These are phyloP conservation scores for Hippocampus comes DNA, from an alignment of 2,113 vertebrate genomes.

Conservation along the genomic window DNA sequence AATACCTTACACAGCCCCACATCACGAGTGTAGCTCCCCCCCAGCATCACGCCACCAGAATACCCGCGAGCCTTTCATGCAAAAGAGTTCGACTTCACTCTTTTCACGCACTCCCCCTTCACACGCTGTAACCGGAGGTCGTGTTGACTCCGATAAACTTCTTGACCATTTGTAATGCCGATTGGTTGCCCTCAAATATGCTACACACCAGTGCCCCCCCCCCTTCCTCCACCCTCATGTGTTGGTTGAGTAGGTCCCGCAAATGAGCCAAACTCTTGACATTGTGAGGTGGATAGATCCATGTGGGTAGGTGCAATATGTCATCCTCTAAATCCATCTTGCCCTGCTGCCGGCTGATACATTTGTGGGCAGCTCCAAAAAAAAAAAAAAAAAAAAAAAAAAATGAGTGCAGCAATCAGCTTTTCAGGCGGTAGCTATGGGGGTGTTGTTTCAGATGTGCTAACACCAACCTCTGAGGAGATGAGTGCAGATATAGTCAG, in stretches of 20 bases:
- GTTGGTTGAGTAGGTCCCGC: background rate
- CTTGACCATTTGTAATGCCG: background rate
- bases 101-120: background rate
- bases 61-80: background rate
- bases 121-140: background rate
- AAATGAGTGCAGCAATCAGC: background rate
- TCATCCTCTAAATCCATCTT: background rate
- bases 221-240: background rate
- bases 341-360: background rate
- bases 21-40: background rate
- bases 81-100: background rate
- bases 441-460: background rate
- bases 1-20: background rate
- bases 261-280: background rate
- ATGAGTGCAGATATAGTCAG: no score
- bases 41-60: background rate
- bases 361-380: background rate
- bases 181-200: constrained; percentile 1
- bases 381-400: background rate
- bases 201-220: background rate
- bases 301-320: background rate
- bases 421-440: background rate
- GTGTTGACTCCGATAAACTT: background rate
- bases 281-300: background rate
- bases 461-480: background rate